Base-by-base conservation (phyloP, 2,797 vertebrate genomes). In the Gymnoscopelus microlampas region DNA sequence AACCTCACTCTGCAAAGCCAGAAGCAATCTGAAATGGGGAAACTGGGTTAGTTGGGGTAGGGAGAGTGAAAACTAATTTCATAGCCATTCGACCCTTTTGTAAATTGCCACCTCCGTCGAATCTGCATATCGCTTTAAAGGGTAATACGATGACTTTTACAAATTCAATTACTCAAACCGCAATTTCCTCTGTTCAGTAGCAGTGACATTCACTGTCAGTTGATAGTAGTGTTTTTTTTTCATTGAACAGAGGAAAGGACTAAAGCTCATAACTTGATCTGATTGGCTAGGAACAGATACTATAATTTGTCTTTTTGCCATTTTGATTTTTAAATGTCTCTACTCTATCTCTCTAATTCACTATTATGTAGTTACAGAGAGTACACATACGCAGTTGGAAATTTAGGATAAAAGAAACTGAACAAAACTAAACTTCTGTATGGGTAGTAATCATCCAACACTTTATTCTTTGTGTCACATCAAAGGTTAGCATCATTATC, bases 151-250 rank as follows among this genome's bases (percentile, higher is more conserved):
- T 85, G 86, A 85, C 84, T 82, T 86, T 85, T 80, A 79, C 73
- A 84, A 87, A 87, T 90, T 87, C 82, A 87, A 82, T 88, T 88
- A 86, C 76, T 77, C 56, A 62, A 71, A 82, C 79, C 69, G 68
- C 76, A 79, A 78, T 88, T 80, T 77, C 61, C 79, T 81, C 67
- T 76, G 63, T 83, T 82, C 77, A 50, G 53, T 57, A 53, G 78
- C 77, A 78, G 32, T 86, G 83, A 81, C 81, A 76, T 84, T 86
- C 66, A 51, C 74, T 79, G 75, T 77, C 73, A 81, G 74, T 63
- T 71, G 71, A 82, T 78, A 81, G 74, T 26, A 51, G 14, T 19
- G 23, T 61, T 76, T 82, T 10, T 60, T 51, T 48, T 76, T 82
- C 51, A 68, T 78, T 44, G 3, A 47, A 56, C 55, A 0, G 35